These are phyloP conservation scores for Apostichopus californicus DNA, from an alignment of 35 echinoderm and acorn worm genomes.

Conservation along the genomic window DNA sequence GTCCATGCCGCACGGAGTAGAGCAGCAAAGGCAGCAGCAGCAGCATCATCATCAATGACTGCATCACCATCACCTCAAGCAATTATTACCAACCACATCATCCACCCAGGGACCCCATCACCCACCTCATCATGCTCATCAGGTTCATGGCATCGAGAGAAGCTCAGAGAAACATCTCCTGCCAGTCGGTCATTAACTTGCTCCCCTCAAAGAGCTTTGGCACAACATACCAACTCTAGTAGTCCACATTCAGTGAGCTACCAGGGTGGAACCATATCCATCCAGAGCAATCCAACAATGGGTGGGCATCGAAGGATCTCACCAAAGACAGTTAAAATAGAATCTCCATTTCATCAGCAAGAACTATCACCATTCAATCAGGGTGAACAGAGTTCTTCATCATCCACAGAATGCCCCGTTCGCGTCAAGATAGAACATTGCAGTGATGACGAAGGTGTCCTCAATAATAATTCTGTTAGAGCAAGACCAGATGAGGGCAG, in stretches of 20 bases:
- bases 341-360: conserved; percentile 54
- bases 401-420: conserved; percentile 16
- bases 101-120: conserved; percentile 53
- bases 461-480: neutral
- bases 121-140: conserved; percentile 43
- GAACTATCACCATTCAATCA: conserved; percentile 3
- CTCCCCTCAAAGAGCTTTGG: conserved; percentile 13
- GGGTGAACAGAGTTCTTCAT: neutral
- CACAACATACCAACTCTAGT: conserved; percentile 23
- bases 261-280: conserved; percentile 89
- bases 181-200: neutral
- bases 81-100: neutral
- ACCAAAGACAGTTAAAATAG: conserved; percentile 66
- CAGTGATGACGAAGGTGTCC: conserved; percentile 35
- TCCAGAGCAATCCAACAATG: conserved; percentile 52
- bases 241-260: conserved; percentile 66
- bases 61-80: conserved; percentile 30
- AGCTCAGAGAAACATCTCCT: conserved; percentile 41
- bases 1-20: conserved; percentile 45
- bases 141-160: conserved; percentile 46
- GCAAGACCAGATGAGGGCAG: neutral
- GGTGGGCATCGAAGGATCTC: conserved; percentile 41
- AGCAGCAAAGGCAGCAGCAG: conserved; percentile 2
- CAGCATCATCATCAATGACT: neutral
- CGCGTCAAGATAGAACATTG: conserved; percentile 40